phyloP scores from a whole-genome alignment of 1,140 invertebrate genomes.

The Anoplophora glabripennis region DNA sequence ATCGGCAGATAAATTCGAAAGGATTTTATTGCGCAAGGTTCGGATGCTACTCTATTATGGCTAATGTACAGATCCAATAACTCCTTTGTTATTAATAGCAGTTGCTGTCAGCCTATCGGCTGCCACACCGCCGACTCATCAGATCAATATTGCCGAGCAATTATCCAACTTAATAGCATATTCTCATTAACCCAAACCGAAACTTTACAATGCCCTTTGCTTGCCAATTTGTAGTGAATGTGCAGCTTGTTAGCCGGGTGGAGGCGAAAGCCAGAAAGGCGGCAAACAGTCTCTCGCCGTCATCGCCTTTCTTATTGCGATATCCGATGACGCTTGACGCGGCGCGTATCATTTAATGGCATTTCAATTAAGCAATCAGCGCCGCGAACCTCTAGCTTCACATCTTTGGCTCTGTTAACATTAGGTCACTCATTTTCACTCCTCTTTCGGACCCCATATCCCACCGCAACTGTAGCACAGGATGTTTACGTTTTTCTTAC shows the following conservation, averaged over 20 bases:
- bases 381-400: background rate
- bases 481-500: too few relatives aligned
- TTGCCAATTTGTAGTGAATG: conserved; percentile 34
- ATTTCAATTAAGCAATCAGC: conserved; percentile 34
- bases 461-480: too few relatives aligned
- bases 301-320: too few relatives aligned
- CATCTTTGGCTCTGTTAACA: too few relatives aligned
- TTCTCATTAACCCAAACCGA: conserved; percentile 42
- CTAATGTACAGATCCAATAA: conserved; percentile 44
- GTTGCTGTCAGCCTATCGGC: conserved; percentile 40
- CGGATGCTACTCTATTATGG: conserved; percentile 39
- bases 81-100: conserved; percentile 44
- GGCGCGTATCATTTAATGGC: conserved; percentile 19
- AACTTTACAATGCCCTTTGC: conserved; percentile 36
- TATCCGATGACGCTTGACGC: too few relatives aligned
- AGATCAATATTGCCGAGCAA: conserved; percentile 42
- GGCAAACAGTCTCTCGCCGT: too few relatives aligned
- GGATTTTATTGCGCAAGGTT: conserved; percentile 39
- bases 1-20: conserved; percentile 42
- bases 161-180: conserved; percentile 43
- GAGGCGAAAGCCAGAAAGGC: conserved; percentile 15
- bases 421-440: too few relatives aligned
- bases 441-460: too few relatives aligned
- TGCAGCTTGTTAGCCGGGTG: conserved; percentile 9
- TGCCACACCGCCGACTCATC: conserved; percentile 37